A percentile compares a stretch with the other conserved stretches of the same genome.
Conservation (phyloP, 2,888 invertebrate genomes). For the Steinernema scapterisci region DNA sequence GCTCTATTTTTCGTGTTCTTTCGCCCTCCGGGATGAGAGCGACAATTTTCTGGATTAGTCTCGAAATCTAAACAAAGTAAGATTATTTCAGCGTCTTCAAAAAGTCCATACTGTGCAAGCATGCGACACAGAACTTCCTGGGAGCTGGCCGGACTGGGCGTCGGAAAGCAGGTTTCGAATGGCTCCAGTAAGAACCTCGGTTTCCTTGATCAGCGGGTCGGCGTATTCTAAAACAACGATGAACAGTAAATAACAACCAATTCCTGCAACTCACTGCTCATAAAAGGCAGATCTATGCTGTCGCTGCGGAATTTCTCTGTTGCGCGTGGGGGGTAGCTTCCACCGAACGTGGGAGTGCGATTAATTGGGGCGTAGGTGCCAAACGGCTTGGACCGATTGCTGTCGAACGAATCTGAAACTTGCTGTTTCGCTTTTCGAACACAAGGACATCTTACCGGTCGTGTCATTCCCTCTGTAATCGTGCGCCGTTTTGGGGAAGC, state of each 20-base stretch:
- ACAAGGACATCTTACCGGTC: neutral
- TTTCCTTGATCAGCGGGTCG: constrained; percentile 51
- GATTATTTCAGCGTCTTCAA: too few relatives aligned
- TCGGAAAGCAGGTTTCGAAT: constrained; percentile 46
- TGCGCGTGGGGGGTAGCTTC: neutral
- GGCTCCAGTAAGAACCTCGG: constrained; percentile 45
- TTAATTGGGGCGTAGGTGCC: neutral
- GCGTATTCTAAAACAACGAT: constrained; percentile 33
- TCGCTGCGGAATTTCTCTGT: neutral
- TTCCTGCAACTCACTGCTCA: neutral
- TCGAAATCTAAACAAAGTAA: neutral
- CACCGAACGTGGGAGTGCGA: neutral
- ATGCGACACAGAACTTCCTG: neutral
- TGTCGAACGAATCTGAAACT: neutral
- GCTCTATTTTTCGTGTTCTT: neutral
- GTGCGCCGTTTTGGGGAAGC: neutral
- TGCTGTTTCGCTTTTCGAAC: neutral
- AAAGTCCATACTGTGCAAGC: constrained; percentile 7
- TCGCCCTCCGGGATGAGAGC: neutral
- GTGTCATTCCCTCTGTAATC: neutral
- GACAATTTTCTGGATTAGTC: constrained; percentile 14
- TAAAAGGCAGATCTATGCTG: neutral
- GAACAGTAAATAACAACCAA: neutral
- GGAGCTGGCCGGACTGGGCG: constrained; percentile 33
- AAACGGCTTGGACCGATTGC: neutral